Evolutionary conservation across 2,113 vertebrate genomes (phyloP), one percentile per base, ranked within the genome.

Genomic region (Solenodon paradoxus): DNA sequence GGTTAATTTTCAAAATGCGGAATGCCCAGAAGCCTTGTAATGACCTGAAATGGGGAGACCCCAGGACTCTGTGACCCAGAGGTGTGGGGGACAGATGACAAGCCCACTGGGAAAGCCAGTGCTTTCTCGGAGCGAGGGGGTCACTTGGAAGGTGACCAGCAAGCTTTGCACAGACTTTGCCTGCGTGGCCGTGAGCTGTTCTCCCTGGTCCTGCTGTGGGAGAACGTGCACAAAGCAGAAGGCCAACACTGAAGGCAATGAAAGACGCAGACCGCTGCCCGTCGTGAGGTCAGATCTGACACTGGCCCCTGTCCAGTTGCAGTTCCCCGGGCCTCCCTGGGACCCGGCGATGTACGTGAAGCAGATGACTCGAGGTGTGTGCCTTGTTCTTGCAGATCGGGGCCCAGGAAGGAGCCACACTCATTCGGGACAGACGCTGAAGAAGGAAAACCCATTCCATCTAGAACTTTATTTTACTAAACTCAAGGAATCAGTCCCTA

Each of bases 391-490:
- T n/a, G n/a, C n/a, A n/a, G n/a, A n/a, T n/a, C n/a, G 53, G 32
- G 53, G 13, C 59, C 85, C 85, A 84, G 24, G 38, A 51, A 63
- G n/a, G 35, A 74, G 82, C 64, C 90, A 93, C 57, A 66, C 84
- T 59, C 94, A 87, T 72, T 32, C 77, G 66, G 45, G 79, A 57
- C 64, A 64, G 49, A 71, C 61, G 59, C 26, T 59, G 47, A 71
- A 47, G 55, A 16, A 47, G 57, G 49, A 90, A 84, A 94, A 59
- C 38, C 88, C 72, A 38, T 51, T 96, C 85, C 32, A 90, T 61
- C 88, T 93, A 89, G 87, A 94, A 97, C 71, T 72, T 95, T 84
- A 88, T 85, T 90, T 96, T 80, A 90, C 95, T 97, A 95, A 92
- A 96, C 40, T 90, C 53, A 79, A 92, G 93, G 82, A 95, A 93